These are phyloP conservation scores for Tinea pellionella DNA, from an alignment of 2,888 invertebrate genomes.

Conservation along the genomic window DNA sequence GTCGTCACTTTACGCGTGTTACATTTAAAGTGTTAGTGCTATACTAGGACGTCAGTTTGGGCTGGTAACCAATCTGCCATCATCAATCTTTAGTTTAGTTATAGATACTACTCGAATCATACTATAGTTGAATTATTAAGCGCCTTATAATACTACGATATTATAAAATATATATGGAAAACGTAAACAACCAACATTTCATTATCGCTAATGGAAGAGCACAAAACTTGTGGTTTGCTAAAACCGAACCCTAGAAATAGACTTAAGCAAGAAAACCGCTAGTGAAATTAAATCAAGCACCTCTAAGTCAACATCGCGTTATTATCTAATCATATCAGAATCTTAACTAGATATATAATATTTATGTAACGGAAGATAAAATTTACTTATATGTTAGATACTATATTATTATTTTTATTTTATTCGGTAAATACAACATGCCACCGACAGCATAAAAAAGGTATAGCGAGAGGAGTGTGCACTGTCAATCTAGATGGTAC, in stretches of 20 bases:
- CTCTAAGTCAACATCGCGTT: neutral
- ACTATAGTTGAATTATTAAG: neutral
- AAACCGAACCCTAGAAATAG: constrained; percentile 11
- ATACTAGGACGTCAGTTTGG: no score
- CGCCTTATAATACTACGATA: neutral
- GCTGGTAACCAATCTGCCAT: no score
- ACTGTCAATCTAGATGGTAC: no score
- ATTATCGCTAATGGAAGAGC: constrained; percentile 49
- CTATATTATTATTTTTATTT: neutral
- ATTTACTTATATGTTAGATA: neutral
- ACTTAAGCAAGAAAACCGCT: constrained; percentile 6
- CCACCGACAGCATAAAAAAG: no score
- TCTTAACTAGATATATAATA: neutral
- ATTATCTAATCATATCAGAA: neutral
- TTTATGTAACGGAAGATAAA: neutral
- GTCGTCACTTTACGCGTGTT: no score
- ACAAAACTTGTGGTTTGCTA: constrained; percentile 38
- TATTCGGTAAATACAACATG: neutral
- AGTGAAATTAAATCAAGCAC: constrained; percentile 13
- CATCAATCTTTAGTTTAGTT: no score
- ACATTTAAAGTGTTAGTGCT: no score
- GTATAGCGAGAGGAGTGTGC: no score
- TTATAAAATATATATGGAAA: neutral
- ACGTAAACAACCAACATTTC: constrained; percentile 36
- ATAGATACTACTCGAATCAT: no score